These are phyloP conservation scores for Penaeus vannamei DNA, from an alignment of 1,140 invertebrate species.

Conservation along the genomic window DNA sequence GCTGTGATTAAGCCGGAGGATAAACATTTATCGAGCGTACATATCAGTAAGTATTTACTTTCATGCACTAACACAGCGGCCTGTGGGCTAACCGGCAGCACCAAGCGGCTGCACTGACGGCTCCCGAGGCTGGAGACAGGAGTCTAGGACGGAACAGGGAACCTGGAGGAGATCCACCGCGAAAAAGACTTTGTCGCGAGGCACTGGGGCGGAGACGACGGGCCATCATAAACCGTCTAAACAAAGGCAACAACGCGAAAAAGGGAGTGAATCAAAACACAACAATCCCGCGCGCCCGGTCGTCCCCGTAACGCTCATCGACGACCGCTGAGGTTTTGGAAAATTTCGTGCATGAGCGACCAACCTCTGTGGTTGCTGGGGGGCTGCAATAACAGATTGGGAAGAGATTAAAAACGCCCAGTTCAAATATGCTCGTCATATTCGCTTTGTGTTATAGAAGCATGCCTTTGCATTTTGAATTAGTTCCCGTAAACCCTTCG, in stretches of 20 bases:
- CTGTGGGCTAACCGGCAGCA: neutral
- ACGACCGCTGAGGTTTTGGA: too few relatives aligned
- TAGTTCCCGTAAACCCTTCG: too few relatives aligned
- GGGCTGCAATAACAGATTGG: too few relatives aligned
- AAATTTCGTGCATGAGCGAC: too few relatives aligned
- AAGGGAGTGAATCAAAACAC: slow-evolving; percentile 46
- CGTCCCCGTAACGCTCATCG: too few relatives aligned
- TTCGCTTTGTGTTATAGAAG: too few relatives aligned
- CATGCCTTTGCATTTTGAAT: too few relatives aligned
- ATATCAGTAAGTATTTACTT: slow-evolving; percentile 53
- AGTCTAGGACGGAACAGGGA: neutral
- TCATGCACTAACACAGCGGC: neutral
- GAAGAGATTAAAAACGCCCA: too few relatives aligned
- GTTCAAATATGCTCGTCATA: too few relatives aligned
- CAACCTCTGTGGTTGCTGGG: too few relatives aligned
- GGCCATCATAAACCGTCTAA: slow-evolving; percentile 27
- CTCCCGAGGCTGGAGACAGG: neutral
- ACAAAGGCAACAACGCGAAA: slow-evolving; percentile 32
- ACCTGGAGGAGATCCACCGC: slow-evolving; percentile 17
- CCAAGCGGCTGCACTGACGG: neutral
- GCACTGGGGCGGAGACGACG: slow-evolving; percentile 43
- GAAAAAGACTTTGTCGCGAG: slow-evolving; percentile 51
- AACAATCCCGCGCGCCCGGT: neutral
- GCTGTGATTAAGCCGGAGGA: slow-evolving; percentile 56
- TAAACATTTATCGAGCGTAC: slow-evolving; percentile 56